phyloP scores from a whole-genome alignment of 2,888 invertebrate species.

The Dendrolimus pini region DNA sequence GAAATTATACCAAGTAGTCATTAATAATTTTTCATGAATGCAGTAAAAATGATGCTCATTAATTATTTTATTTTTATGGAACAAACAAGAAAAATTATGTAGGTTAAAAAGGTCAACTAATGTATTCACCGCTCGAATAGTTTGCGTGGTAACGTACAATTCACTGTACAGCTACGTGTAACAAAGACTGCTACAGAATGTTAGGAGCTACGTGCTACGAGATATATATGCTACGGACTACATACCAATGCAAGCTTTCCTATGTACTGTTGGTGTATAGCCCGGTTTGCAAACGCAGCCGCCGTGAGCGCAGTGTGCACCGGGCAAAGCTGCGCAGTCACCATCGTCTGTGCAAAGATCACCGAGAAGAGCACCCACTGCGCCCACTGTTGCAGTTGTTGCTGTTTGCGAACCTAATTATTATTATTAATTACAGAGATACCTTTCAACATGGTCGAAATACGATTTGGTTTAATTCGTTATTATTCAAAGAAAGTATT shows the following conservation, averaged over 20 bases:
- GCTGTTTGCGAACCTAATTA: conserved; percentile 48
- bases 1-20: conserved; percentile 10
- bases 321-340: conserved; percentile 78
- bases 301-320: conserved; percentile 84
- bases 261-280: conserved; percentile 51
- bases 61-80: background rate
- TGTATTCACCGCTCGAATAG: background rate
- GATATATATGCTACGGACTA: conserved; percentile 6
- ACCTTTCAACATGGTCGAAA: background rate
- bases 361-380: conserved; percentile 81
- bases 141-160: conserved; percentile 5
- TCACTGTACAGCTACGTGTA: background rate
- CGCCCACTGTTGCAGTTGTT: conserved; percentile 67
- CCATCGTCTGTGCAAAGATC: conserved; percentile 82
- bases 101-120: background rate
- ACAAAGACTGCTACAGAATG: background rate
- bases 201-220: background rate
- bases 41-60: background rate
- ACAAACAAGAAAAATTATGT: background rate
- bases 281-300: conserved; percentile 86
- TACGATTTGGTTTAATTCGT: too few relatives aligned
- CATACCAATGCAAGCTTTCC: conserved; percentile 68
- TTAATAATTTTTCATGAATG: conserved; percentile 6
- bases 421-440: conserved; percentile 9
- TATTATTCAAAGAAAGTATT: too few relatives aligned